A percentile compares a stretch with the other conserved stretches of the same genome.
phyloP scores from a whole-genome alignment of 2,113 vertebrate species.

The Sapayoa aenigma region DNA sequence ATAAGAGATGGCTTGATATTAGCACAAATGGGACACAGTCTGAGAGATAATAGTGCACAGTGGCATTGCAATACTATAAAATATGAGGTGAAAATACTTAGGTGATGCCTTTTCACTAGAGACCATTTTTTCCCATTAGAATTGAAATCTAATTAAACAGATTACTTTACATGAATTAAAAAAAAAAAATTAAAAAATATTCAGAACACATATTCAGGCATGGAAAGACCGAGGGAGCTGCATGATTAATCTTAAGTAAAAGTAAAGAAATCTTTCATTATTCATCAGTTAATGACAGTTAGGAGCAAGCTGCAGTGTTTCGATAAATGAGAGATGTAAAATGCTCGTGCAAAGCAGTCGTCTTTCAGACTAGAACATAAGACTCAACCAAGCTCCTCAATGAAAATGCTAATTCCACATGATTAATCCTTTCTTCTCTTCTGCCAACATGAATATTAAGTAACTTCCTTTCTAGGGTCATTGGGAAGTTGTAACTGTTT shows the following conservation, averaged over 20 bases:
- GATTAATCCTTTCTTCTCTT: conserved; percentile 80
- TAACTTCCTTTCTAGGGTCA: conserved; percentile 71
- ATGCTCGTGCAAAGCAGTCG: conserved; percentile 39
- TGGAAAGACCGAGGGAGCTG: conserved; percentile 41
- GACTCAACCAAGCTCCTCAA: conserved; percentile 71
- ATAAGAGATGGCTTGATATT: neutral
- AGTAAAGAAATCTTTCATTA: conserved; percentile 60
- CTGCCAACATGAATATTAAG: conserved; percentile 81
- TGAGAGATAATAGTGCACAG: neutral
- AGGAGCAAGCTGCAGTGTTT: conserved; percentile 70
- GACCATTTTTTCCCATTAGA: neutral
- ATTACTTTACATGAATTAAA: conserved; percentile 36
- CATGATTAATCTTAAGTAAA: conserved; percentile 70
- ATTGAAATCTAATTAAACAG: conserved; percentile 51
- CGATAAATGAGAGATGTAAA: conserved; percentile 61
- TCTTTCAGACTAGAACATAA: conserved; percentile 48
- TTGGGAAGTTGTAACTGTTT: conserved; percentile 64
- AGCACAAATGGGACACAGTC: neutral
- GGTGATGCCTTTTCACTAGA: neutral
- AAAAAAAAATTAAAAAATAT: neutral
- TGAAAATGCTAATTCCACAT: conserved; percentile 76
- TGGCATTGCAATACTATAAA: neutral
- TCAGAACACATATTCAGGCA: conserved; percentile 22
- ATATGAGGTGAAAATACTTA: neutral
- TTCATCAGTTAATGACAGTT: conserved; percentile 68